Base-by-base conservation (phyloP, 1,140 invertebrate species). In the Lepidurus arcticus region DNA sequence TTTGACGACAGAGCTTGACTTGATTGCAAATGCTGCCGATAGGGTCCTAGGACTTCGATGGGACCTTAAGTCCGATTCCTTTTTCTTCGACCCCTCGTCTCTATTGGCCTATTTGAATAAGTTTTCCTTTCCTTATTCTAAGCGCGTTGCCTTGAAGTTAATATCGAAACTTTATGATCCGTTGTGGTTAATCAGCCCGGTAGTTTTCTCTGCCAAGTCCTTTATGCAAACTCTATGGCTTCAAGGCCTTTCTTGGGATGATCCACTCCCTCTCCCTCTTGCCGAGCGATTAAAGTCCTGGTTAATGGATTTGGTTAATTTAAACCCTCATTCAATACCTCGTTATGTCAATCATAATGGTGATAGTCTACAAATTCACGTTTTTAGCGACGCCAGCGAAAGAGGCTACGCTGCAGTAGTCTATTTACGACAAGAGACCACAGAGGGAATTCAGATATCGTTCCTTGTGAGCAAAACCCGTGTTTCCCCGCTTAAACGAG, bases 161-260 rank as follows among this genome's bases (percentile, higher is more conserved):
- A 78, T 73, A 43, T 53, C 42, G 13, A 45, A 26, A 13, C 26
- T 83, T 44, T 81, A 79, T 76, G 81, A 82, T 44, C 81, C 82
- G 7, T 78, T 82, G 4, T 80, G 80, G 5, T 45, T 81, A 11
- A 78, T 77, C 16, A 76, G 79, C 13, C 80, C 80, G 6, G 78
- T 79, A n/a, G 78, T 53, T 16, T 43, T 82, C 1, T 65, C 43
- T 16, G 79, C 73, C 8, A 81, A 80, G 65, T 24, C 79, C n/a
- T 74, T 81, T 13, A 34, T 80, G 26, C 79, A 80, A 24, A 75
- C 76, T n/a, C 45, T 80, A 10, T 81, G 80, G 80, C 10, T 44
- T 1, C 9, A 73, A 5, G 76, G 73, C 7, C 47, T 80, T 10
- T 45, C 44, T 1, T 83, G 44, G 80, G 80, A 81, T 44, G 78